Evolutionary conservation across 1,140 invertebrate species (phyloP), one percentile per base, ranked within the genome.

Genomic region (Drosophila navojoa): DNA sequence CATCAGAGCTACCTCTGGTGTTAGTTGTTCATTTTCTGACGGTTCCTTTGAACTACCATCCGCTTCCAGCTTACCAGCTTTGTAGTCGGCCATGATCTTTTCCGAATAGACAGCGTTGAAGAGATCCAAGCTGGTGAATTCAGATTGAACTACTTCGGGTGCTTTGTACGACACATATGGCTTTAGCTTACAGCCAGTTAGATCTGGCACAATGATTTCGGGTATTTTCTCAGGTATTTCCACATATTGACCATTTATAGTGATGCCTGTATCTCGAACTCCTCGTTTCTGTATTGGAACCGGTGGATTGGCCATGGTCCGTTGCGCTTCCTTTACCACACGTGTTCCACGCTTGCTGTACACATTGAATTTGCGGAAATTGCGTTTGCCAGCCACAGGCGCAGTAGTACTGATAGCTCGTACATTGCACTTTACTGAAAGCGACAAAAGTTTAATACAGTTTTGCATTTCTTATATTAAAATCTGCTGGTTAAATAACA

Each of bases 81-180:
- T 94, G 86, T 95, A 97, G 92, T 98, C 97, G 67, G 95, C 93
- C 6, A 93, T 93, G 52, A 98, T 97, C 92, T 98, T 98, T 62
- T 94, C 84, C 3, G 94, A 95, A 93, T 98, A 99, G 0, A 97
- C 93, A 3, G 95, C 94, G 92, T 97, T 94, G 90, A 98, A 99
- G 15, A 99, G 93, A 91, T 97, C 95, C 92, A 97, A 91, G 7
- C 97, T 93, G 13, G 97, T 98, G 77, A 98, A 97, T 92, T 96
- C 94, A 7, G 95, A 94, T 91, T 98, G 96, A 11, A 93, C 89
- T 4, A 98, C 93, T 59, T 97, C 95, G 9, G 94, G 92, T 0
- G 94, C 94, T 92, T 94, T 94, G 81, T 99, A 99, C 0, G 97
- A 97, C 0, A 99, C 98, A 90, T 99, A 99, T 0, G 98, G 97